Percentiles rank a stretch among this genome's conserved stretches.
Evolutionary conservation across 2,888 invertebrate species (phyloP).

Genomic region (Plagiodera versicolora): DNA sequence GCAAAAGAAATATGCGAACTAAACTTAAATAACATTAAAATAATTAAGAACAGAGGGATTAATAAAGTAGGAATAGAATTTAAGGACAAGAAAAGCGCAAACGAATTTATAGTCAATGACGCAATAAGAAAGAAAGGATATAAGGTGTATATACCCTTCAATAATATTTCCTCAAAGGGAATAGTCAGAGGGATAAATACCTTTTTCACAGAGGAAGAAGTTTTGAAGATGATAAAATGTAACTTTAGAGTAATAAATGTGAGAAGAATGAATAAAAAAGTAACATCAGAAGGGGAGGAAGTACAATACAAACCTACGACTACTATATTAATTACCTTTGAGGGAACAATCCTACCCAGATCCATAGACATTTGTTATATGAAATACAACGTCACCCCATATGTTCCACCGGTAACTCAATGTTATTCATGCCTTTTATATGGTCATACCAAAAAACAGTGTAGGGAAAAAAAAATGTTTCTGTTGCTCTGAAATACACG

Average conservation of each 20-base stretch:
- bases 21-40: neutral
- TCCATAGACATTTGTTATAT: neutral
- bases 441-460: neutral
- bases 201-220: neutral
- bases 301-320: neutral
- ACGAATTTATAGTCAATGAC: neutral
- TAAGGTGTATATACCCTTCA: neutral
- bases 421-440: neutral
- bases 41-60: neutral
- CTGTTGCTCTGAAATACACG: neutral
- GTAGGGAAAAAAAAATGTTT: constrained; percentile 2
- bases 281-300: neutral
- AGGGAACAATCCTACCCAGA: neutral
- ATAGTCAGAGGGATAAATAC: neutral
- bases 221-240: neutral
- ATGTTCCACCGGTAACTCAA: neutral
- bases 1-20: neutral
- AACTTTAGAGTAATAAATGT: neutral
- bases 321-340: neutral
- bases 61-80: constrained; percentile 2
- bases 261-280: neutral
- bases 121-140: neutral
- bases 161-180: neutral
- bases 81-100: neutral
- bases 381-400: neutral